A percentile compares a stretch with the other conserved stretches of the same genome.
Conservation (phyloP, 1,140 invertebrate genomes). For the Drosophila micromelanica region DNA sequence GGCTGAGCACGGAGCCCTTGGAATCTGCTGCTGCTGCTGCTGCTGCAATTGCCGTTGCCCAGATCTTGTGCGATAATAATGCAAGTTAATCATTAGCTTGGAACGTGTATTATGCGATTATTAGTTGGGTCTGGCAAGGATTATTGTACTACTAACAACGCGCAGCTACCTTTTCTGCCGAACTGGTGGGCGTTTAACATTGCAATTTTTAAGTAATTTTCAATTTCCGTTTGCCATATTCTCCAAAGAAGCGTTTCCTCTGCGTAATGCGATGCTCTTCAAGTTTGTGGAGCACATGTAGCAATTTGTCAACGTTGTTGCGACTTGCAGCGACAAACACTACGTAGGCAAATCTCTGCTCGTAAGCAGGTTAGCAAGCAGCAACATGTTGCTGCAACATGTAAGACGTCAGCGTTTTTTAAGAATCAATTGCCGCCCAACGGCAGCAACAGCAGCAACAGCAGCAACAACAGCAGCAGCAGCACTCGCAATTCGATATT, state of each 20-base stretch:
- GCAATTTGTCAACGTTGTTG: constrained; percentile 74
- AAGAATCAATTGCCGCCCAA: constrained; percentile 78
- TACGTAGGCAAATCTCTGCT: constrained; percentile 43
- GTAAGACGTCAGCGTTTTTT: constrained; percentile 77
- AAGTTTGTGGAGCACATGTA: constrained; percentile 48
- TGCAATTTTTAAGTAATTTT: constrained; percentile 72
- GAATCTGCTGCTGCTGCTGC: constrained; percentile 1
- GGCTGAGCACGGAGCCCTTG: constrained; percentile 12
- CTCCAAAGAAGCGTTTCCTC: constrained; percentile 13
- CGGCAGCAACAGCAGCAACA: constrained; percentile 5
- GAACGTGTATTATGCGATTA: constrained; percentile 83
- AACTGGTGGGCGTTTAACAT: constrained; percentile 63
- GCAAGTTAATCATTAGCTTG: constrained; percentile 82
- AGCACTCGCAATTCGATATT: constrained; percentile 67
- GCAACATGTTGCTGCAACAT: constrained; percentile 72
- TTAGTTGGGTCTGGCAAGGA: constrained; percentile 65
- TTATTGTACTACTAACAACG: constrained; percentile 36
- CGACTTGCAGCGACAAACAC: constrained; percentile 18
- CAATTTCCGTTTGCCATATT: constrained; percentile 74
- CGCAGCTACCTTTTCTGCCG: constrained; percentile 39
- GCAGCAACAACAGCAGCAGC: constrained; percentile 18
- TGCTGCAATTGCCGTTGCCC: constrained; percentile 27
- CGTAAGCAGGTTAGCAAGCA: constrained; percentile 39
- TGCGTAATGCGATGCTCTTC: constrained; percentile 52
- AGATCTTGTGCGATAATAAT: constrained; percentile 82